phyloP scores from a whole-genome alignment of 2,888 invertebrate species.

The Leptinotarsa tumamoca region DNA sequence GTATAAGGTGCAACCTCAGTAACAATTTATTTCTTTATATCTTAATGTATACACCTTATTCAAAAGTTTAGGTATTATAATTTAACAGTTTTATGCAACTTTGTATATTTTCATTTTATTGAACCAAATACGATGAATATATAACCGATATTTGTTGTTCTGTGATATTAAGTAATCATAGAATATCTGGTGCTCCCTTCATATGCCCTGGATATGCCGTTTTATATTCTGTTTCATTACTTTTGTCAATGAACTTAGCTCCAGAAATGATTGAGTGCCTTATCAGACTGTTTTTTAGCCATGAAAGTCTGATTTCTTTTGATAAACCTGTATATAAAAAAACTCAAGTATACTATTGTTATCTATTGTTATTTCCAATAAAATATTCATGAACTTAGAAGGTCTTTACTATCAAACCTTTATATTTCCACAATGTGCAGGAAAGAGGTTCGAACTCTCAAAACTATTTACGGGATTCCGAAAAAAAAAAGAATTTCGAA shows the following conservation, averaged over 20 bases:
- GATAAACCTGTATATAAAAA: neutral
- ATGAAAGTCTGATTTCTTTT: neutral
- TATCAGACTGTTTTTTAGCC: neutral
- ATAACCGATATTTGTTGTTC: neutral
- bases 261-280: neutral
- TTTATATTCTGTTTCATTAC: neutral
- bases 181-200: neutral
- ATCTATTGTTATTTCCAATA: neutral
- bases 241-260: neutral
- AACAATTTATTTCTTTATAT: too few species aligned
- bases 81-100: neutral
- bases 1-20: too few species aligned
- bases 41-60: neutral
- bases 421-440: too few species aligned
- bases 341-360: neutral
- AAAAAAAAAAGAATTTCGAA: too few species aligned
- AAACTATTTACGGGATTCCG: too few species aligned
- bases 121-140: neutral
- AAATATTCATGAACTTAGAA: neutral
- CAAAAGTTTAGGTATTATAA: neutral
- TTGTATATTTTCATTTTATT: neutral
- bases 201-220: neutral
- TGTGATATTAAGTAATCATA: slow-evolving; percentile 2
- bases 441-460: too few species aligned
- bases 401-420: too few species aligned